Percentiles rank a stretch among this genome's conserved stretches.
Conservation (phyloP, 2,888 invertebrate species). For the Sinopyrophorus schimmeli region DNA sequence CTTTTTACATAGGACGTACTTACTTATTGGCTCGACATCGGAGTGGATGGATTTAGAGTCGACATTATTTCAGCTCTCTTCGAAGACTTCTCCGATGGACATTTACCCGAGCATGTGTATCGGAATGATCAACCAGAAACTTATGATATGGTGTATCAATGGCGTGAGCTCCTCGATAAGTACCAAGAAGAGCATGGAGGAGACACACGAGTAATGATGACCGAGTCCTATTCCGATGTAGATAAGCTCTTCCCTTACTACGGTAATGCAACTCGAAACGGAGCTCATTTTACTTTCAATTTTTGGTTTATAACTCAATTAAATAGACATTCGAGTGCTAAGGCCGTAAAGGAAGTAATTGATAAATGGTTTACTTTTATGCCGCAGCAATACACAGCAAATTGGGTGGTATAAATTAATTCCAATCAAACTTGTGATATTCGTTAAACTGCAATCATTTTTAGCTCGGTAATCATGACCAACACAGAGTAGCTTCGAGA, state of each 20-base stretch:
- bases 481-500: constrained; percentile 68
- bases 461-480: constrained; percentile 77
- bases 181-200: constrained; percentile 53
- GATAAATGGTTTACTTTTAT: constrained; percentile 68
- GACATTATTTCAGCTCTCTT: constrained; percentile 67
- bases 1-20: constrained; percentile 65
- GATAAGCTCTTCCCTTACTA: constrained; percentile 68
- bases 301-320: constrained; percentile 71
- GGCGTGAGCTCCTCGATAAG: constrained; percentile 66
- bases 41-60: constrained; percentile 85
- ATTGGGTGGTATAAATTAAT: constrained; percentile 85
- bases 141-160: constrained; percentile 67
- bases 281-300: constrained; percentile 79
- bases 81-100: constrained; percentile 56
- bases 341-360: constrained; percentile 63
- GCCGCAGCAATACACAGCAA: constrained; percentile 64
- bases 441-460: neutral
- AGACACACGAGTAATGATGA: constrained; percentile 69
- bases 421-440: constrained; percentile 30
- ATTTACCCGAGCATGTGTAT: constrained; percentile 59
- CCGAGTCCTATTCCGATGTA: constrained; percentile 71
- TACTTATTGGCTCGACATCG: constrained; percentile 79
- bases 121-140: constrained; percentile 64
- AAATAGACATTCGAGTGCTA: constrained; percentile 61
- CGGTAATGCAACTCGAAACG: constrained; percentile 56